Evolutionary conservation across 2,113 vertebrate genomes (phyloP), one percentile per base, ranked within the genome.

Genomic region (Dasyprocta punctata): DNA sequence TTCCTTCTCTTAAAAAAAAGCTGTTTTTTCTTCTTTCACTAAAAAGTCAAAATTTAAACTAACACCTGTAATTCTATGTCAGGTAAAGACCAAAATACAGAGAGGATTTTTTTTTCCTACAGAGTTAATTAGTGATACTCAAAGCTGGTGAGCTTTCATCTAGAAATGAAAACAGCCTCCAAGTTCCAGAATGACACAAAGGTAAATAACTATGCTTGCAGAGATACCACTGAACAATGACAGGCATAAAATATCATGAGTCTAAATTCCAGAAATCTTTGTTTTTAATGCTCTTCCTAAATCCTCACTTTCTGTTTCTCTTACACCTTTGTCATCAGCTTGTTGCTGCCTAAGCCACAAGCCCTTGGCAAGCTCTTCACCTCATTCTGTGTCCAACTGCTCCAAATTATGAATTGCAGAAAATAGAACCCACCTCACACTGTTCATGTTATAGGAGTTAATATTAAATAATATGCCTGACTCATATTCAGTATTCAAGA

Each of bases 261-360:
- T 69, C 56, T 87, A 81, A 88, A 92, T 52, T 71, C 90, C 96
- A 95, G 87, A 71, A 92, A 89, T 71, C 61, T 94, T 41, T 20
- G 65, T 44, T 92, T 83, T 75, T 28, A 75, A 86, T 24, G 41
- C 80, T 58, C n/a, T 36, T 94, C 61, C 84, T 83, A 87, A 92
- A 75, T 28, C 73, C 44, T 94, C 71, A 60, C 88, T 86, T 94
- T 61, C 83, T 90, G 1, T 60, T 90, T 61, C 47, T 82, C 80
- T 84, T 58, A 22, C 47, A 81, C 49, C 61, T 77, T 49, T 73
- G 8, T n/a, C 65, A n/a, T 61, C 69, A 77, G 69, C 30, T 61
- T 65, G 47, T 47, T 4, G 3, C 63, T 63, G 22, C 84, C 95
- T 65, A 49, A 63, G 44, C 71, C 88, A 52, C 1, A 11, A 88